These are phyloP conservation scores for Scaptomyza tumidula DNA, from an alignment of 2,888 invertebrate genomes.

Conservation along the genomic window DNA sequence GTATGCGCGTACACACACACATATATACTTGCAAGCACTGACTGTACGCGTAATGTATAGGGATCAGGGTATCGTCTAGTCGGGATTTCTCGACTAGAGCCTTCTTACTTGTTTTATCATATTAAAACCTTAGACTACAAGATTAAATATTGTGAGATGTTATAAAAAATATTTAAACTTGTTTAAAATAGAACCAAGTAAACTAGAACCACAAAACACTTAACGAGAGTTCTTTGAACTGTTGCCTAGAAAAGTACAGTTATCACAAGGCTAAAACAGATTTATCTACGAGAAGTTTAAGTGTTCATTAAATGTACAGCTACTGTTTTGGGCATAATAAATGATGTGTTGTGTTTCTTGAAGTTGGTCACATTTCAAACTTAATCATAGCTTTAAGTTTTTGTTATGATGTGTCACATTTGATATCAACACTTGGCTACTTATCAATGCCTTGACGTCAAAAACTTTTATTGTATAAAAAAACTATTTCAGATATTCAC, in stretches of 20 bases:
- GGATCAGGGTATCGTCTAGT: too few relatives aligned
- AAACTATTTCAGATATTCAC: neutral
- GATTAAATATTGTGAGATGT: too few relatives aligned
- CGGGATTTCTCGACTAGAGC: too few relatives aligned
- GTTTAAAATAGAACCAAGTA: too few relatives aligned
- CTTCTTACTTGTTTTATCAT: too few relatives aligned
- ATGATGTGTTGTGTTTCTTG: neutral
- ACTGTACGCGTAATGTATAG: too few relatives aligned
- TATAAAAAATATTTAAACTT: too few relatives aligned
- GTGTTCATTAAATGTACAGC: neutral
- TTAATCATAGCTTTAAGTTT: conserved; percentile 9
- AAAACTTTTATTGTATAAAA: conserved; percentile 6
- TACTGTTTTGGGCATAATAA: conserved; percentile 9
- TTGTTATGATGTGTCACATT: conserved; percentile 10
- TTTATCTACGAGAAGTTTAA: neutral
- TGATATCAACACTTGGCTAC: conserved; percentile 64
- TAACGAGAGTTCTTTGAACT: conserved; percentile 50
- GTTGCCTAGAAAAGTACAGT: neutral
- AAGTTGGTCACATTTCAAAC: conserved; percentile 16
- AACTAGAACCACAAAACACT: conserved; percentile 8
- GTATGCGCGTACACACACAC: too few relatives aligned
- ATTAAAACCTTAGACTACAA: neutral
- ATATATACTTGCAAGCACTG: too few relatives aligned
- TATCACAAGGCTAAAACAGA: conserved; percentile 32
- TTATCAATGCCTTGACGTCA: conserved; percentile 59